Evolutionary conservation across 2,113 vertebrate genomes (phyloP).

Genomic region (Phrynocephalus versicolor): DNA sequence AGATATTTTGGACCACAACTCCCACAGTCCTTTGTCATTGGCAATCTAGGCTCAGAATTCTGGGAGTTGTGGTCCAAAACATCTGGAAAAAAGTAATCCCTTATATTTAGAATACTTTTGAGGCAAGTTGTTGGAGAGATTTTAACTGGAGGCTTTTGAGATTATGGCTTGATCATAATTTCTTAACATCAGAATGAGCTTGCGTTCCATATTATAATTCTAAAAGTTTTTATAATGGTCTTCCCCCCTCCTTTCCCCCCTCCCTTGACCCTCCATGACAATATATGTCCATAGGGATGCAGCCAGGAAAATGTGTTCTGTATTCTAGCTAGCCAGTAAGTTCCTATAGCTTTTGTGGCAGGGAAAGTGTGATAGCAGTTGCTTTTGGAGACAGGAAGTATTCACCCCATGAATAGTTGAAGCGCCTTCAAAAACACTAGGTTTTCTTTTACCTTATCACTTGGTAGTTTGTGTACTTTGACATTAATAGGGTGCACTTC

Average conservation of each 20-base stretch:
- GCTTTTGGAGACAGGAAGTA: constrained; percentile 53
- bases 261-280: constrained; percentile 63
- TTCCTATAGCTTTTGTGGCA: constrained; percentile 59
- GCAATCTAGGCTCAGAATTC: too few species aligned
- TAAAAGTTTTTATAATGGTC: constrained; percentile 38
- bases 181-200: constrained; percentile 40
- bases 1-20: too few species aligned
- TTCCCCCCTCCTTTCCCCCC: constrained; percentile 21
- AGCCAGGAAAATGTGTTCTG: constrained; percentile 57
- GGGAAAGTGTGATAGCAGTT: constrained; percentile 36
- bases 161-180: constrained; percentile 16
- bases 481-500: constrained; percentile 46
- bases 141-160: constrained; percentile 18
- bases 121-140: not conserved
- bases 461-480: not conserved
- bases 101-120: constrained; percentile 15
- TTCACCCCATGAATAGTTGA: constrained; percentile 45
- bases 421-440: constrained; percentile 44
- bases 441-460: constrained; percentile 30
- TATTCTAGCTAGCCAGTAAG: constrained; percentile 61
- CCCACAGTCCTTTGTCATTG: too few species aligned
- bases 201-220: constrained; percentile 57
- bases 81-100: not conserved
- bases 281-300: constrained; percentile 53
- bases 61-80: too few species aligned